phyloP scores from a whole-genome alignment of 35 echinoderm and acorn worm species.

The Heliocidaris erythrogramma region DNA sequence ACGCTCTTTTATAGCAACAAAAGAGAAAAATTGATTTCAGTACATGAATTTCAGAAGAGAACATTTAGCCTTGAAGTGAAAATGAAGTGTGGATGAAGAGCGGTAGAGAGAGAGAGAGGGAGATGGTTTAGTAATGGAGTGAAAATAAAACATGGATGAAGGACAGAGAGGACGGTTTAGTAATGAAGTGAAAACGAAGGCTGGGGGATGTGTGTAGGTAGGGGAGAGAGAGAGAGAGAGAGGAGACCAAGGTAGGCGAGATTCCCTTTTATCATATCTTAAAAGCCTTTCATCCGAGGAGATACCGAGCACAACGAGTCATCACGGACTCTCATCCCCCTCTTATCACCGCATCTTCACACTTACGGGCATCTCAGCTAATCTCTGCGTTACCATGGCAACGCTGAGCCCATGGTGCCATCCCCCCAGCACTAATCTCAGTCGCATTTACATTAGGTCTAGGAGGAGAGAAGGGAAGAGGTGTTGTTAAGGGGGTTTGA shows the following conservation, averaged over 20 bases:
- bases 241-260: neutral
- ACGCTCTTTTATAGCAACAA: neutral
- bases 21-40: neutral
- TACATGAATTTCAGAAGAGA: neutral
- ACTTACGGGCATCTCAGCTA: constrained; percentile 42
- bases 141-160: neutral
- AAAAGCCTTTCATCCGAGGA: constrained; percentile 46
- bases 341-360: constrained; percentile 51
- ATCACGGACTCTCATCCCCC: constrained; percentile 31
- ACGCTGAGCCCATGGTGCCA: constrained; percentile 37
- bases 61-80: neutral
- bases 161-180: neutral
- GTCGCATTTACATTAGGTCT: constrained; percentile 26
- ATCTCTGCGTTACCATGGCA: constrained; percentile 22
- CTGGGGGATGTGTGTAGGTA: neutral
- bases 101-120: neutral
- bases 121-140: neutral
- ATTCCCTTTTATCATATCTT: constrained; percentile 17
- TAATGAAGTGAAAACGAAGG: constrained; percentile 1
- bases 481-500: neutral
- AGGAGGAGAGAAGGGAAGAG: neutral
- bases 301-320: constrained; percentile 43
- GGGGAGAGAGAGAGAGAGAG: too few relatives aligned
- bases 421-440: constrained; percentile 40
- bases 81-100: neutral